Base-by-base conservation (phyloP, 2,888 invertebrate genomes). In the Monochamus alternatus region DNA sequence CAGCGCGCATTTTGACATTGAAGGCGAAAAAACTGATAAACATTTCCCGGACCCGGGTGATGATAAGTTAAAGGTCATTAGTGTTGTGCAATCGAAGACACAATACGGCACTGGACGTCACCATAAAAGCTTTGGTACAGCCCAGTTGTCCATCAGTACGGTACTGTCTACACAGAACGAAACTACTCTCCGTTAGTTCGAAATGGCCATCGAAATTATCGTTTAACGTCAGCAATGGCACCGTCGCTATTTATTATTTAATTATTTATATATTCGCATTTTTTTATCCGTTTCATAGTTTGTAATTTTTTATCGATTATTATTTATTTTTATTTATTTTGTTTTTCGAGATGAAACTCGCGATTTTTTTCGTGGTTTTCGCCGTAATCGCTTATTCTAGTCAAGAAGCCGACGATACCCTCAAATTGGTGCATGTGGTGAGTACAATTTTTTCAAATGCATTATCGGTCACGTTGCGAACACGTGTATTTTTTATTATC, bases 341-440 rank as follows among this genome's bases (percentile, higher is more conserved):
- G 38, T 58, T 59, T 60, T 59, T 3, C 14, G 22, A 70, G 0
- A 71, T 71, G 71, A 71, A 30, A n/a, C 9, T 14, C 22, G 22
- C 63, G 9, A 14, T 43, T 8, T 5, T 71, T 32, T 2, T 68
- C 9, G 55, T 76, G 30, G 43, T 72, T 72, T 60, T 73, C 58
- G 31, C 51, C 64, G 38, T 73, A 43, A 9, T 58, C 8, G 31
- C 12, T 69, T 73, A 62, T 55, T 66, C 52, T 12, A 76, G 44
- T 75, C 79, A 30, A 64, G 75, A 66, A 32, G 59, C 47, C 47
- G 74, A 58, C 51, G 74, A 75, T 70, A 80, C 75, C 67, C 69
- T 85, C n/a, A 70, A 81, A 59, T 73, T 85, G 12, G 82, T 85
- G 3, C 84, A 84, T 76, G 85, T 85, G 84, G 85, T 85, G 78